These are phyloP conservation scores for Megastigmus dorsalis DNA, from an alignment of 2,888 invertebrate genomes.

Conservation along the genomic window DNA sequence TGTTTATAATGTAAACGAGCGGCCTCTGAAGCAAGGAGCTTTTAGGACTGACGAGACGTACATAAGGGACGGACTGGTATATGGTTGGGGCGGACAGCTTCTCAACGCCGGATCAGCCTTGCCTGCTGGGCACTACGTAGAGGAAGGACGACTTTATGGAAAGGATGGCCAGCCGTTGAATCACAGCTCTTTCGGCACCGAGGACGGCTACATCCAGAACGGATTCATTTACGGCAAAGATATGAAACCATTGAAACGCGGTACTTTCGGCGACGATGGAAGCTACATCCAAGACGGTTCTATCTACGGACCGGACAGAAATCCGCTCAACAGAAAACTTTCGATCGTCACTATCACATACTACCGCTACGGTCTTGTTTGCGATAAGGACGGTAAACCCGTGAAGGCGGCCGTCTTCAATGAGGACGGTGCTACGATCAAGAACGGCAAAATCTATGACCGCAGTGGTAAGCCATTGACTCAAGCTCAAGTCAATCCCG, in stretches of 20 bases:
- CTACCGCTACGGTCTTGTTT: conserved; percentile 69
- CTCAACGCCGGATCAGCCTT: conserved; percentile 67
- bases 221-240: conserved; percentile 68
- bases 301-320: conserved; percentile 64
- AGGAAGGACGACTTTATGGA: conserved; percentile 68
- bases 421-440: conserved; percentile 65
- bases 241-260: conserved; percentile 64
- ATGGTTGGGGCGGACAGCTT: conserved; percentile 70
- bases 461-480: conserved; percentile 63
- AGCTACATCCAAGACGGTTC: conserved; percentile 68
- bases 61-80: conserved; percentile 68
- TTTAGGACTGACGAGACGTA: conserved; percentile 69
- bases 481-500: conserved; percentile 60
- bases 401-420: conserved; percentile 66
- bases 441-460: conserved; percentile 68
- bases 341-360: conserved; percentile 63
- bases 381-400: conserved; percentile 67
- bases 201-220: conserved; percentile 67
- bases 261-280: conserved; percentile 68
- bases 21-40: conserved; percentile 67
- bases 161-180: conserved; percentile 68
- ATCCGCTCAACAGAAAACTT: conserved; percentile 64
- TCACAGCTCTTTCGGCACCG: conserved; percentile 68
- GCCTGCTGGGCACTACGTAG: conserved; percentile 65
- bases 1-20: conserved; percentile 65